Evolutionary conservation across 2,113 vertebrate species (phyloP), one percentile per base, ranked within the genome.

Genomic region (Malaclemys terrapin): DNA sequence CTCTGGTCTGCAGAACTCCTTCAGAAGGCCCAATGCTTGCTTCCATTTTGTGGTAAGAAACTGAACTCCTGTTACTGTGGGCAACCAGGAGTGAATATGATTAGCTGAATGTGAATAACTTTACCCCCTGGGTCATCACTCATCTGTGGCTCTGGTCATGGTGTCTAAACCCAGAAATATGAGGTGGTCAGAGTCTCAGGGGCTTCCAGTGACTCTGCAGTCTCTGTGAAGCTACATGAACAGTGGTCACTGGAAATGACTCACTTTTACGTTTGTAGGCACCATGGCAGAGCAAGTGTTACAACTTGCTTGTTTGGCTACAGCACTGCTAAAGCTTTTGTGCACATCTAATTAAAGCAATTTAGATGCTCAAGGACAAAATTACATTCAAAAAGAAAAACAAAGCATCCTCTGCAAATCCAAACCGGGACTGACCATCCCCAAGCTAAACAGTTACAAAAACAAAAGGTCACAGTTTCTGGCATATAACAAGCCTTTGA

Each of bases 271-370:
- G 12, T 42, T 27, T 4, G 3, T 0, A 1, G 57, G 8, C 57
- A 35, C 1, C 3, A 16, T 14, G 85, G 80, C 31, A 78, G 10
- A 8, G 20, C 49, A 80, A 85, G 59, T 7, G 22, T 88, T 92
- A 4, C 35, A 69, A 27, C 25, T 22, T 80, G 11, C 2, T 38
- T 82, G 27, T 22, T 53, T 24, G 1, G 20, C 31, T 89, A 90
- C 82, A 2, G 42, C 22, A 9, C n/a, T 13, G 12, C 27, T 38
- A 87, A 59, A 72, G 22, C 5, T 84, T 85, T 59, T 20, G 29
- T 27, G 38, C 25, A 24, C 13, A 7, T 4, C 0, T 75, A 5
- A 80, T 69, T 80, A 35, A 13, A 38, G 5, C 1, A 25, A 1
- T 69, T 8, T 9, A 84, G n/a, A 25, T 16, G 10, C 10, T 80